phyloP scores from a whole-genome alignment of 2,888 invertebrate species.

The Oscheius sp. region DNA sequence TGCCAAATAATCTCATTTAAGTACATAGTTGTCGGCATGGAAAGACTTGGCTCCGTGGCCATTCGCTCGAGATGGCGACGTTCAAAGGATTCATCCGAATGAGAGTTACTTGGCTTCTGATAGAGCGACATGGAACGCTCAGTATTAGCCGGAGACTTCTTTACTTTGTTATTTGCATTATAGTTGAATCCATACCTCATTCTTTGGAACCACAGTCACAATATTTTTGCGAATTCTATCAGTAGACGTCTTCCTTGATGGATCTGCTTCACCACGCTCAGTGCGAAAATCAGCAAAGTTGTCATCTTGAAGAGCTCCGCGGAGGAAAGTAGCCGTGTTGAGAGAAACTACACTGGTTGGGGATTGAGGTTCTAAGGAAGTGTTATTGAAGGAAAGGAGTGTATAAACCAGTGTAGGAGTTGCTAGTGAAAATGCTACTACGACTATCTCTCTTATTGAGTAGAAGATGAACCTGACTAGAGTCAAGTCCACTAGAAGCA shows the following conservation, averaged over 20 bases:
- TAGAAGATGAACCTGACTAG: slow-evolving; percentile 39
- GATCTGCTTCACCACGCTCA: too few species aligned
- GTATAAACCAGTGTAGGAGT: neutral
- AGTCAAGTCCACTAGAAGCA: slow-evolving; percentile 38
- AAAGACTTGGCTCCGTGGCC: slow-evolving; percentile 18
- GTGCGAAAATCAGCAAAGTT: too few species aligned
- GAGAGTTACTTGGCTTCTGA: neutral
- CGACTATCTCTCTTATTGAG: slow-evolving; percentile 36
- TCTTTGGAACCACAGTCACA: slow-evolving; percentile 2
- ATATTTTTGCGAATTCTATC: slow-evolving; percentile 7
- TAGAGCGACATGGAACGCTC: neutral
- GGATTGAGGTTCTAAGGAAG: neutral
- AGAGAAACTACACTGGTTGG: slow-evolving; percentile 13
- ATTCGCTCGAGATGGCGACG: slow-evolving; percentile 1
- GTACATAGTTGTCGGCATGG: slow-evolving; percentile 19
- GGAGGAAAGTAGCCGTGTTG: neutral
- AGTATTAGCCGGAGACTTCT: slow-evolving; percentile 11
- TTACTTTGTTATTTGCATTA: neutral
- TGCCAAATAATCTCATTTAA: slow-evolving; percentile 30
- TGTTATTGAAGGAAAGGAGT: neutral
- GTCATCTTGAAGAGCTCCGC: slow-evolving; percentile 9
- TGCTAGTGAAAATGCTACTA: slow-evolving; percentile 17
- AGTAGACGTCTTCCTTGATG: neutral
- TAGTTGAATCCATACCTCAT: neutral
- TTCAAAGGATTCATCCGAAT: neutral